Evolutionary conservation across 2,113 vertebrate species (phyloP).

Genomic region (Tragulus kanchil): DNA sequence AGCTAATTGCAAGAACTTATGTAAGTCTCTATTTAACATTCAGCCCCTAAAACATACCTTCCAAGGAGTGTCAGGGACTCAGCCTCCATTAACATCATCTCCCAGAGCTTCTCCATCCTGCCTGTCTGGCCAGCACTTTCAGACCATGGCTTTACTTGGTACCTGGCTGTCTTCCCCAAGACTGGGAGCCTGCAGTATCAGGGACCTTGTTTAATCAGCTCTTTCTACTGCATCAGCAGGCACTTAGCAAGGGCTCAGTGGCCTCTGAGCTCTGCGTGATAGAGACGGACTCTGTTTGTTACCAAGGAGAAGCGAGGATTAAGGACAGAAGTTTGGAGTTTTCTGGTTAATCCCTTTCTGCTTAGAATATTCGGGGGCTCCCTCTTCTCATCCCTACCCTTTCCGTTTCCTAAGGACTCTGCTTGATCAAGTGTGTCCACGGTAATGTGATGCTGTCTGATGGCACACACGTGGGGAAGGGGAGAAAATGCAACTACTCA

Average conservation of each 20-base stretch:
- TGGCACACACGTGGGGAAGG: background rate
- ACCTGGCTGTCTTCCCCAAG: background rate
- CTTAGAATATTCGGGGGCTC: background rate
- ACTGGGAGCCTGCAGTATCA: background rate
- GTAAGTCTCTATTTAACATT: background rate
- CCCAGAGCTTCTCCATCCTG: background rate
- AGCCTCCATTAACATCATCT: background rate
- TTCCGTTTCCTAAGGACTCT: background rate
- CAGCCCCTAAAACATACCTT: background rate
- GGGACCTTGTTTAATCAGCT: background rate
- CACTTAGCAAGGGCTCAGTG: background rate
- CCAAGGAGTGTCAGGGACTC: background rate
- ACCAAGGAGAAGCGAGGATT: background rate
- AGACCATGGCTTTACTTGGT: background rate
- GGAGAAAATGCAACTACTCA: background rate
- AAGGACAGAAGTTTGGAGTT: background rate
- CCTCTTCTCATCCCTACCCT: background rate
- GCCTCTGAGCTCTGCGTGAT: background rate
- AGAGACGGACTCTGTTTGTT: background rate
- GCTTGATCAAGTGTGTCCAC: background rate
- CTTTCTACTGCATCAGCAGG: background rate
- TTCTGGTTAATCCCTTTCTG: background rate
- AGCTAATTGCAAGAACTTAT: constrained; percentile 11
- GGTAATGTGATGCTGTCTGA: background rate
- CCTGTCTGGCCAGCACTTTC: background rate